phyloP scores from a whole-genome alignment of 2,113 vertebrate species.

The Anthoscopus minutus region DNA sequence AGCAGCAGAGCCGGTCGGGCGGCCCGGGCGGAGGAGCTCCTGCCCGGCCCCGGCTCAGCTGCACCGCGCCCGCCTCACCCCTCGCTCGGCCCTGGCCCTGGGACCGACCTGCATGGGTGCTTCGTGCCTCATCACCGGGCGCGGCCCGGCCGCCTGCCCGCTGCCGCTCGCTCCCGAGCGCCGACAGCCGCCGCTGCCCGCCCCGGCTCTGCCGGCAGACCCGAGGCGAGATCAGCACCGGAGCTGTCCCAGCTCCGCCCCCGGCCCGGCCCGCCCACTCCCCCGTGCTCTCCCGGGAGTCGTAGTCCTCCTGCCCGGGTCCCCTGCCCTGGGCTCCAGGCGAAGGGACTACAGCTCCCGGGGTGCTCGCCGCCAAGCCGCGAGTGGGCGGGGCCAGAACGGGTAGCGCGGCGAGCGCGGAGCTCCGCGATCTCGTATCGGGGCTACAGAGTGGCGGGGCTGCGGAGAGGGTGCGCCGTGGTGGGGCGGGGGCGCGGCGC shows the following conservation, averaged over 20 bases:
- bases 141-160: not conserved
- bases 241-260: slow-evolving; percentile 18
- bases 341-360: not conserved
- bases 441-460: no score
- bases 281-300: not conserved
- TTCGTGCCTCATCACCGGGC: slow-evolving; percentile 14
- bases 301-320: not conserved
- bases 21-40: not conserved
- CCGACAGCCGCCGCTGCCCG: not conserved
- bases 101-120: slow-evolving; percentile 1
- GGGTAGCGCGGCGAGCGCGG: not conserved
- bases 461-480: accelerated
- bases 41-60: not conserved
- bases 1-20: not conserved
- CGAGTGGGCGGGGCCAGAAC: not conserved
- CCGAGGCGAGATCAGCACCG: slow-evolving; percentile 22
- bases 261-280: not conserved
- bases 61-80: not conserved
- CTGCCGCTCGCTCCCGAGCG: not conserved
- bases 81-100: not conserved
- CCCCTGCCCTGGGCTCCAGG: accelerated
- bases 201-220: not conserved
- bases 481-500: not conserved
- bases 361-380: not conserved
- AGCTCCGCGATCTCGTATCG: no score